phyloP scores from a whole-genome alignment of 2,113 vertebrate species.

The Cyphomyrus plagiostoma region DNA sequence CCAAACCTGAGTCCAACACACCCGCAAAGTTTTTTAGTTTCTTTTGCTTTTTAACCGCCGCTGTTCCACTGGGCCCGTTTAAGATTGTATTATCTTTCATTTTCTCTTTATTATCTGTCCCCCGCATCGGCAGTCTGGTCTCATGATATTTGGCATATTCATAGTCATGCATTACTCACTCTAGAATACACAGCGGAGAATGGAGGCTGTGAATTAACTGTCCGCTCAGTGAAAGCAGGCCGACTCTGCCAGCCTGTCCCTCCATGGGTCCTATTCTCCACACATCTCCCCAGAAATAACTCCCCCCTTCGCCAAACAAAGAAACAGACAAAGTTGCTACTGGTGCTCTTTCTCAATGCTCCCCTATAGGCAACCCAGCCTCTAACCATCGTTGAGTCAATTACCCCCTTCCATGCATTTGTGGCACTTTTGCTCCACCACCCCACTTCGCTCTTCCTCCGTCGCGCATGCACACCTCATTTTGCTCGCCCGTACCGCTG shows the following conservation, averaged over 20 bases:
- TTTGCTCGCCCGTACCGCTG: not conserved
- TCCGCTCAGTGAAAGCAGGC: not conserved
- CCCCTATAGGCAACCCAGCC: not conserved
- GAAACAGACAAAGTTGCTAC: slow-evolving; percentile 26
- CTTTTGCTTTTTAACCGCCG: not conserved
- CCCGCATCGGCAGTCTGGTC: not conserved
- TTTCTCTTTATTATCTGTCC: not conserved
- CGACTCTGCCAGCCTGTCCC: slow-evolving; percentile 13
- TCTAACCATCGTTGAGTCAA: slow-evolving; percentile 49
- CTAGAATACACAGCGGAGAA: slow-evolving; percentile 42
- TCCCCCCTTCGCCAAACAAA: slow-evolving; percentile 34
- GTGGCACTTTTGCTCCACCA: not conserved
- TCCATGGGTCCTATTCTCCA: slow-evolving; percentile 11
- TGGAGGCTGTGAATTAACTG: slow-evolving; percentile 18
- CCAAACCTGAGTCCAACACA: not conserved
- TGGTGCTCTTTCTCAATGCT: slow-evolving; percentile 31
- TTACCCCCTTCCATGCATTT: slow-evolving; percentile 36
- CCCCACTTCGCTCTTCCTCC: slow-evolving; percentile 28
- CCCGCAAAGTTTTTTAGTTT: not conserved
- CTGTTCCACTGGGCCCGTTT: not conserved
- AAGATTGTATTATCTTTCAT: not conserved
- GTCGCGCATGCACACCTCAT: slow-evolving; percentile 16
- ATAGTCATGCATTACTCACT: slow-evolving; percentile 48
- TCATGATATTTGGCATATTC: slow-evolving; percentile 46
- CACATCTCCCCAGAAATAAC: slow-evolving; percentile 44